phyloP scores from a whole-genome alignment of 2,888 invertebrate species.

The Alentia gelatinosa region DNA sequence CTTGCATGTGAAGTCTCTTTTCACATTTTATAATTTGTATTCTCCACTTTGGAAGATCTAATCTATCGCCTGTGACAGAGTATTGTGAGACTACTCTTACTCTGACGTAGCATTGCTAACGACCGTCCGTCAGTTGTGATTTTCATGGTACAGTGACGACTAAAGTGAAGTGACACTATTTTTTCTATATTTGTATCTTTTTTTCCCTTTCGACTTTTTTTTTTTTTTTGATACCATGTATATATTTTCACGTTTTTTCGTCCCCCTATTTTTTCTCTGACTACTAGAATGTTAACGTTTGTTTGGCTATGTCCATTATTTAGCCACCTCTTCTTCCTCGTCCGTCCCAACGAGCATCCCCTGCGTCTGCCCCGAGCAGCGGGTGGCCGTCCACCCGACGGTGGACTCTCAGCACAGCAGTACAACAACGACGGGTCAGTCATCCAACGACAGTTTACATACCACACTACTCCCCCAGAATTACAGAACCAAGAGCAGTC shows the following conservation, averaged over 20 bases:
- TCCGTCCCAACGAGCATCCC: slow-evolving; percentile 10
- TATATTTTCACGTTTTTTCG: neutral
- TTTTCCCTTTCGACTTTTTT: no score
- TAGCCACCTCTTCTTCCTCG: neutral
- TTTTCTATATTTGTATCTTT: no score
- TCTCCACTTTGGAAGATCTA: no score
- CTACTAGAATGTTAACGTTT: slow-evolving; percentile 8
- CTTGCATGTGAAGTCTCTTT: neutral
- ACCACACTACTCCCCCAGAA: neutral
- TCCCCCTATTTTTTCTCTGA: neutral
- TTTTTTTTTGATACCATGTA: neutral
- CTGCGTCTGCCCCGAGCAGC: slow-evolving; percentile 40
- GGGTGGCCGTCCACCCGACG: slow-evolving; percentile 1
- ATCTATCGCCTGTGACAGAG: no score
- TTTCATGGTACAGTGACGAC: neutral
- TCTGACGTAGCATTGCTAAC: no score
- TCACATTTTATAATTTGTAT: neutral
- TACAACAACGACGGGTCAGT: neutral
- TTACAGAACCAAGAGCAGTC: neutral
- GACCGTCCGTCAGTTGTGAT: neutral
- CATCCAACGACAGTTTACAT: neutral
- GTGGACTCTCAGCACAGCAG: slow-evolving; percentile 11
- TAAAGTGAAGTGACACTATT: neutral
- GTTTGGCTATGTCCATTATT: slow-evolving; percentile 36
- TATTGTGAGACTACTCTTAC: no score